phyloP scores from a whole-genome alignment of 2,888 invertebrate genomes.

The Eulithis testata region DNA sequence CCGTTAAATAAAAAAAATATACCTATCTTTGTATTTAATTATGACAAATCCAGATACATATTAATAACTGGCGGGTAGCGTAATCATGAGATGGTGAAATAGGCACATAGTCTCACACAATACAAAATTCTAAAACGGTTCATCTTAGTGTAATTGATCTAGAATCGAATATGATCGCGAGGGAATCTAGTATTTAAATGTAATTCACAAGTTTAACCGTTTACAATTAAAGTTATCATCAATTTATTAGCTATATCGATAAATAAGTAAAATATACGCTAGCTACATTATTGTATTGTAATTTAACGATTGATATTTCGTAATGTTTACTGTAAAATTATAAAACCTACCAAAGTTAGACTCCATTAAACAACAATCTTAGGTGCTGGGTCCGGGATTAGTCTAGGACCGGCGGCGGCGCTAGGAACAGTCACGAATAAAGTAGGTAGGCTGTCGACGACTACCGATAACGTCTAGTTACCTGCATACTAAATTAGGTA shows the following conservation, averaged over 20 bases:
- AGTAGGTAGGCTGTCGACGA: background rate
- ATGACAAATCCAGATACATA: no score
- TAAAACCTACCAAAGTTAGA: constrained; percentile 68
- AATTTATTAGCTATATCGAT: constrained; percentile 54
- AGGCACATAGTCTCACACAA: constrained; percentile 24
- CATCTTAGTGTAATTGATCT: constrained; percentile 32
- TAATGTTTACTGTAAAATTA: constrained; percentile 44
- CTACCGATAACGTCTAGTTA: background rate
- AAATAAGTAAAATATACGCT: constrained; percentile 63
- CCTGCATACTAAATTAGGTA: background rate
- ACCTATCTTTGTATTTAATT: no score
- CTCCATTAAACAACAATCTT: constrained; percentile 62
- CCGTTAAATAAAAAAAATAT: no score
- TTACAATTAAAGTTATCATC: constrained; percentile 41
- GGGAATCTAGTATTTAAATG: constrained; percentile 41
- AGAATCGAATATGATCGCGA: constrained; percentile 38
- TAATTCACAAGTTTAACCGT: constrained; percentile 37
- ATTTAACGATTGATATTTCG: constrained; percentile 46
- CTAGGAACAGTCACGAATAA: constrained; percentile 34
- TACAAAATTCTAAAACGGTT: constrained; percentile 32
- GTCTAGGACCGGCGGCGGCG: constrained; percentile 15
- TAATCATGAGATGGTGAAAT: background rate
- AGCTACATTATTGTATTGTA: constrained; percentile 60
- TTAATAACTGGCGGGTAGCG: no score
- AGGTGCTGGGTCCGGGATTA: constrained; percentile 44